Percentiles rank a stretch among this genome's conserved stretches.
These are phyloP conservation scores for Phytoseiulus persimilis DNA, from an alignment of 2,888 invertebrate species.

Conservation along the genomic window DNA sequence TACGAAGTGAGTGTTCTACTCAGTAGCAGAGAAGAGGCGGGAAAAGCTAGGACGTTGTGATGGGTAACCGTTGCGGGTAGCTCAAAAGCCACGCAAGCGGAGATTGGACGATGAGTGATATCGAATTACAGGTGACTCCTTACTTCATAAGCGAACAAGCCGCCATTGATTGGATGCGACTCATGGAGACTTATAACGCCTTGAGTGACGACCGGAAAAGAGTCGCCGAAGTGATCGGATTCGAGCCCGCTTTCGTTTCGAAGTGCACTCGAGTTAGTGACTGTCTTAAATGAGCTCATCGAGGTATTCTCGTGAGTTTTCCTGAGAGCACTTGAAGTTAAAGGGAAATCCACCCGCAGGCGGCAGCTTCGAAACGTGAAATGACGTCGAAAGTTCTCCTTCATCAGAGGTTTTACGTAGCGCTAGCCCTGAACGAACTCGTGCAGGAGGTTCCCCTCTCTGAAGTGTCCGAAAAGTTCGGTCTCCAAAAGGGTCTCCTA, in stretches of 20 bases:
- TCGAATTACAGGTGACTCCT: conserved; percentile 62
- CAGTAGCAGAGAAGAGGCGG: background rate
- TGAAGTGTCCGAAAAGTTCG: conserved; percentile 72
- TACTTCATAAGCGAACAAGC: conserved; percentile 37
- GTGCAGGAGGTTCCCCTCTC: conserved; percentile 78
- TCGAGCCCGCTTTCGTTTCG: conserved; percentile 12
- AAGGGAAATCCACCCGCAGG: background rate
- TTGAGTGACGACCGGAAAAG: conserved; percentile 8
- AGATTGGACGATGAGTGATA: too few relatives aligned
- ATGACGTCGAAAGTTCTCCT: conserved; percentile 46
- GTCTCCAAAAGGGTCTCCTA: conserved; percentile 75
- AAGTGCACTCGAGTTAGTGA: background rate
- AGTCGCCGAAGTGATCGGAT: conserved; percentile 12
- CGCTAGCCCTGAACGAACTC: conserved; percentile 81
- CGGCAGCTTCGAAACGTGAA: conserved; percentile 6
- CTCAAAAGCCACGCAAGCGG: too few relatives aligned
- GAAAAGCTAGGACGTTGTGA: too few relatives aligned
- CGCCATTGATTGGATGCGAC: conserved; percentile 40
- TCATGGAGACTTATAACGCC: conserved; percentile 40
- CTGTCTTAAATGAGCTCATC: background rate
- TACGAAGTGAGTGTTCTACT: conserved; percentile 62
- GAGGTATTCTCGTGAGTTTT: background rate
- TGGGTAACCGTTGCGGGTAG: too few relatives aligned
- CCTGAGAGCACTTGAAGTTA: background rate
- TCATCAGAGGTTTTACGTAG: conserved; percentile 68